Evolutionary conservation across 2,113 vertebrate genomes (phyloP), one percentile per base, ranked within the genome.

Genomic region (Boulengeromyrus knoepffleri): DNA sequence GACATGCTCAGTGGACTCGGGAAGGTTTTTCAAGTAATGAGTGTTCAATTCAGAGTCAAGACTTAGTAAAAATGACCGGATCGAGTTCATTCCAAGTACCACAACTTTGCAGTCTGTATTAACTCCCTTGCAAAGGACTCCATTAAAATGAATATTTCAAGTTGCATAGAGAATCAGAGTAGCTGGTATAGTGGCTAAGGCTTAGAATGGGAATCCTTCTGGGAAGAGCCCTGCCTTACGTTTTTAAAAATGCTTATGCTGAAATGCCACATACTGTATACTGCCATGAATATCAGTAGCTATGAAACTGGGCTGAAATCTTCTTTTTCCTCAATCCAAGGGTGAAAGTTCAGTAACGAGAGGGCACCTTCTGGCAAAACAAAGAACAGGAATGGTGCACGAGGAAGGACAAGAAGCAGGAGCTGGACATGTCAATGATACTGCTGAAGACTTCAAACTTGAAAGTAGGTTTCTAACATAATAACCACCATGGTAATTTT

Each of bases 401-500:
- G 49, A 27, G 27, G 89, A 91, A 52, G 90, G 84, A 49, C 46
- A 83, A 27, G 86, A 88, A 80, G 36, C 53, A 24, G 50, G 88
- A 86, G 86, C 49, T 6, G 7, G 17, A 1, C 13, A 74, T 13
- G 89, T 74, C 85, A 89, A 84, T 31, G 50, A 62, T 27, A 50
- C 56, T 5, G 8, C 88, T 21, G 42, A 50, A 85, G 62, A 90
- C 87, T 31, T 90, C 62, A 46, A 88, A 88, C 58, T 47, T 42
- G 49, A 89, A 45, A 85, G 91, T 91, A 89, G 42, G 85, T 36
- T 5, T 91, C 45, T 47, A 10, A 21, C 24, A 21, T 84, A 70
- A 21, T 84, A 70, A 15, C 27, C 27, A 58, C 27, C 66, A 31
- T 31, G 27, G 66, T 31, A 31, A 70, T 31, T 70, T 31, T 36